Evolutionary conservation across 2,113 vertebrate species (phyloP).

Genomic region (Lepus europaeus): DNA sequence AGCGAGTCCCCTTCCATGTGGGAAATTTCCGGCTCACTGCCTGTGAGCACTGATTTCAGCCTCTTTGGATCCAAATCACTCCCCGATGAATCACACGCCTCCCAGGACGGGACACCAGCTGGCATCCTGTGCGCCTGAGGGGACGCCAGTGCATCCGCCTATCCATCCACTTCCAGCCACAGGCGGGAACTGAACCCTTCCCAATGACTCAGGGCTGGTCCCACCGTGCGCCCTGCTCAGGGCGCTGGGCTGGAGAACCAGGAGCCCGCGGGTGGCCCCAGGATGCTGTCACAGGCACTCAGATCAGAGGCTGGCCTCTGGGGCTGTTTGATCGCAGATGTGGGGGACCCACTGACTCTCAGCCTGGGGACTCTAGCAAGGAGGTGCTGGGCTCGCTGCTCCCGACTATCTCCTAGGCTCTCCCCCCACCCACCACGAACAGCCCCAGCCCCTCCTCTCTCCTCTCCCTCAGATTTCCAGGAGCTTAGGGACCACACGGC

Average conservation of each 20-base stretch:
- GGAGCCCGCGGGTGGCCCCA: rapidly evolving
- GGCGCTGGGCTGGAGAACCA: not conserved
- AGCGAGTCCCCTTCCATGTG: slow-evolving; percentile 30
- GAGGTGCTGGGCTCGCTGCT: not conserved
- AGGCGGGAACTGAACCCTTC: slow-evolving; percentile 37
- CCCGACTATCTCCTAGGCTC: not conserved
- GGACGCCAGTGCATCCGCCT: not conserved
- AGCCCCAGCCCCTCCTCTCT: not conserved
- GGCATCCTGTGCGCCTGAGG: not conserved
- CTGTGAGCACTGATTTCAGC: slow-evolving; percentile 44
- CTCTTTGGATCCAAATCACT: slow-evolving; percentile 41
- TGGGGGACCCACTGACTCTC: not conserved
- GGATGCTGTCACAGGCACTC: not conserved
- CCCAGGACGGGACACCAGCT: slow-evolving; percentile 37
- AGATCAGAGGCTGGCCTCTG: not conserved
- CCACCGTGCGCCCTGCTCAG: not conserved
- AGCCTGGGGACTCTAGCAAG: not conserved
- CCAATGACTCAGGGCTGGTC: not conserved
- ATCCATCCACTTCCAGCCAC: not conserved
- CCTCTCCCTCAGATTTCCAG: not conserved
- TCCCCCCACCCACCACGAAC: not conserved
- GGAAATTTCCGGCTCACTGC: slow-evolving; percentile 58
- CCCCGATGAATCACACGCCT: slow-evolving; percentile 38
- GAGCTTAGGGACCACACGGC: not conserved
- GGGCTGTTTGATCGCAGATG: not conserved